These are phyloP conservation scores for Epistrophe grossulariae DNA, from an alignment of 2,888 invertebrate species.

Conservation along the genomic window DNA sequence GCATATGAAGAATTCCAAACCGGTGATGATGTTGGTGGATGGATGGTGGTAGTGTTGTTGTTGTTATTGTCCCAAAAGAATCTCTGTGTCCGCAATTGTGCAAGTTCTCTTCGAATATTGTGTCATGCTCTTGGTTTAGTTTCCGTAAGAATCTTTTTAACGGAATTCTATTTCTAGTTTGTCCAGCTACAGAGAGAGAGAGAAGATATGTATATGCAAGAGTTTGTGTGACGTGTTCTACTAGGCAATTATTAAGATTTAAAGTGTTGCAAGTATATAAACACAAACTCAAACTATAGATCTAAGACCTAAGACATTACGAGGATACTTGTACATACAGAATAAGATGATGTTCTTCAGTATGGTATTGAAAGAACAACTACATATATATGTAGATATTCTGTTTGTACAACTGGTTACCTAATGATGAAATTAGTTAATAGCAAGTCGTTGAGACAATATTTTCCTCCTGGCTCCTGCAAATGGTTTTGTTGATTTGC, in stretches of 20 bases:
- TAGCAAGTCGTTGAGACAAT: conserved; percentile 11
- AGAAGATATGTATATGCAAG: neutral
- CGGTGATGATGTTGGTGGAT: conserved; percentile 4
- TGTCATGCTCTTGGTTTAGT: conserved; percentile 65
- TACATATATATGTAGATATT: neutral
- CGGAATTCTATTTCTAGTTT: conserved; percentile 72
- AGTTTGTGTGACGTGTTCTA: conserved; percentile 37
- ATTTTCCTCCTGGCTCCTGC: conserved; percentile 27
- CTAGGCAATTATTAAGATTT: conserved; percentile 39
- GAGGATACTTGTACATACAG: neutral
- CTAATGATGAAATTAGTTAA: conserved; percentile 8
- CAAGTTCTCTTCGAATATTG: conserved; percentile 58
- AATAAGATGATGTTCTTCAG: neutral
- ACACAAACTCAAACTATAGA: conserved; percentile 9
- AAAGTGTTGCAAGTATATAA: conserved; percentile 5
- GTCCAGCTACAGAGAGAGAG: conserved; percentile 26
- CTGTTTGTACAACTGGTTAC: conserved; percentile 32
- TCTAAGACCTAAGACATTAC: conserved; percentile 6
- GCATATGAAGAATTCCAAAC: conserved; percentile 43
- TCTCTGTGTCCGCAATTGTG: conserved; percentile 56
- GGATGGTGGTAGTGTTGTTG: no score
- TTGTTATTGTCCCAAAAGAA: conserved; percentile 45
- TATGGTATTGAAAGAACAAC: neutral
- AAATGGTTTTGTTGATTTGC: neutral
- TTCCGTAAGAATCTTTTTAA: conserved; percentile 72